Conservation (phyloP, 2,113 vertebrate genomes). For the Epinephelus fuscoguttatus region DNA sequence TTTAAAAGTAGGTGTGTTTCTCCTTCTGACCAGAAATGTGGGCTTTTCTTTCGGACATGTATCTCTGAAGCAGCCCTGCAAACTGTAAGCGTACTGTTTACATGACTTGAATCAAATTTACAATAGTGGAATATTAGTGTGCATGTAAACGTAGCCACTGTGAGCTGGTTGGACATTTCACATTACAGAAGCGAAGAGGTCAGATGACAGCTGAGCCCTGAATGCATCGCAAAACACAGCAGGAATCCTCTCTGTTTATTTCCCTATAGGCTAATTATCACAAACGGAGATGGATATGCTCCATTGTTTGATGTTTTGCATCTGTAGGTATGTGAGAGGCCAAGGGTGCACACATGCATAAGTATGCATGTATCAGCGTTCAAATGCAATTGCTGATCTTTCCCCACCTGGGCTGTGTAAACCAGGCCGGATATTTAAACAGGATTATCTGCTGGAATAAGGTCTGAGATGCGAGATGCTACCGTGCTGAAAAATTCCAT, state of each 20-base stretch:
- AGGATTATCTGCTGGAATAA: slow-evolving; percentile 85
- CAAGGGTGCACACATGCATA: not conserved
- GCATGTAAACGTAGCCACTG: slow-evolving; percentile 5
- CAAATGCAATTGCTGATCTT: slow-evolving; percentile 63
- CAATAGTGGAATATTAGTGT: too few species aligned
- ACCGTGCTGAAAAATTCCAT: slow-evolving; percentile 86
- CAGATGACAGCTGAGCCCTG: slow-evolving; percentile 25
- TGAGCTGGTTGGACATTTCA: slow-evolving; percentile 31
- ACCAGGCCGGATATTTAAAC: slow-evolving; percentile 83
- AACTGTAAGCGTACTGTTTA: too few species aligned
- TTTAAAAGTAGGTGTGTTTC: too few species aligned
- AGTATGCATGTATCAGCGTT: slow-evolving; percentile 45
- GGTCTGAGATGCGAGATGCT: slow-evolving; percentile 83
- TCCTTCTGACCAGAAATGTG: too few species aligned
- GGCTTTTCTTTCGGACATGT: too few species aligned
- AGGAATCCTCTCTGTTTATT: slow-evolving; percentile 18
- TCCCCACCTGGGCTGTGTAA: slow-evolving; percentile 76
- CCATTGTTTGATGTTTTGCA: slow-evolving; percentile 36
- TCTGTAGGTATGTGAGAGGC: slow-evolving; percentile 19
- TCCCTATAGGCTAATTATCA: not conserved
- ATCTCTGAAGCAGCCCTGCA: too few species aligned
- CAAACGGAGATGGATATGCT: slow-evolving; percentile 10
- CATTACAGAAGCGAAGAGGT: slow-evolving; percentile 33
- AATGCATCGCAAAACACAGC: slow-evolving; percentile 17
- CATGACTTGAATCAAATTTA: too few species aligned